These are phyloP conservation scores for Gadus macrocephalus DNA, from an alignment of 2,113 vertebrate species.

Conservation along the genomic window DNA sequence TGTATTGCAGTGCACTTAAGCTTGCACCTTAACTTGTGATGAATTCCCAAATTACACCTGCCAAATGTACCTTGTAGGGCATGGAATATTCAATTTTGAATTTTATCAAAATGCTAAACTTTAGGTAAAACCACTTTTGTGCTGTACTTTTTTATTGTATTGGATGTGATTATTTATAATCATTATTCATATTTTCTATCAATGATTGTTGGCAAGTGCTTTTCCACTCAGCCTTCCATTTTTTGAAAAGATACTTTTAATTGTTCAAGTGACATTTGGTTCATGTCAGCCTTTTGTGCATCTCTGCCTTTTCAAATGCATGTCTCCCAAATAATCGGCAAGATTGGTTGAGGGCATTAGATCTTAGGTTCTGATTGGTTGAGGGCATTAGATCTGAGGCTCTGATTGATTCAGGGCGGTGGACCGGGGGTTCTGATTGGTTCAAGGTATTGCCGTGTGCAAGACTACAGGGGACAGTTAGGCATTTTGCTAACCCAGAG, in stretches of 20 bases:
- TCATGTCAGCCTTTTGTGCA: background rate
- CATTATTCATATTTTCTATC: no score
- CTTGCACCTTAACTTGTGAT: background rate
- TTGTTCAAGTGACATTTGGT: background rate
- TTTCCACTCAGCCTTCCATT: background rate
- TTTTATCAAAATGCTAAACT: conserved; percentile 8
- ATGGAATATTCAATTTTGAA: conserved; percentile 9
- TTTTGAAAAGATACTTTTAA: background rate
- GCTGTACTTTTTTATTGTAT: conserved; percentile 6
- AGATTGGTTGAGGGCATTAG: no score
- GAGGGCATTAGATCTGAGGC: no score
- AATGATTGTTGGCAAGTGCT: background rate
- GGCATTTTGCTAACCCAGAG: no score
- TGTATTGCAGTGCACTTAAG: no score
- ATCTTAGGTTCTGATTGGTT: no score
- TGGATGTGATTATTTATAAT: no score
- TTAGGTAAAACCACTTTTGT: conserved; percentile 18
- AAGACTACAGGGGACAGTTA: no score
- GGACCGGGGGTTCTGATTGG: no score
- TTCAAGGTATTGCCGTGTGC: no score
- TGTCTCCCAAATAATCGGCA: background rate
- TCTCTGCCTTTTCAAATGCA: background rate
- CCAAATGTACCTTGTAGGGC: conserved; percentile 24
- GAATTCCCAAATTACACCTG: conserved; percentile 19
- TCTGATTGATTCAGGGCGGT: no score